A percentile compares a stretch with the other conserved stretches of the same genome.
phyloP scores from a whole-genome alignment of 2,113 vertebrate species.

The Pantherophis guttatus region DNA sequence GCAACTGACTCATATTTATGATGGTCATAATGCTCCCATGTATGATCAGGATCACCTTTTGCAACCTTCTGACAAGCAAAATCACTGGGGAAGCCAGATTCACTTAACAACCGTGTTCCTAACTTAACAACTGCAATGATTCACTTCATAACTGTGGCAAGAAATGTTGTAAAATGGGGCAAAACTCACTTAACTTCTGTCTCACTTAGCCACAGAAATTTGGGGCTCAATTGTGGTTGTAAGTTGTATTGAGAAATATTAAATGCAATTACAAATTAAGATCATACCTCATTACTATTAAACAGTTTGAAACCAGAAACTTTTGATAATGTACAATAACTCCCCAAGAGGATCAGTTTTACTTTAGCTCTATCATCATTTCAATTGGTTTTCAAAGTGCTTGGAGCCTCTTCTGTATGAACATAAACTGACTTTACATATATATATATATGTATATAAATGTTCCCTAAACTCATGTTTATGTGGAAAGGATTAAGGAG shows the following conservation, averaged over 20 bases:
- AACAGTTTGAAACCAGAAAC: not conserved
- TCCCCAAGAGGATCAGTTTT: not conserved
- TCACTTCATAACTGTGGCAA: not conserved
- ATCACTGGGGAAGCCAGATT: not conserved
- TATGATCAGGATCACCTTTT: not conserved
- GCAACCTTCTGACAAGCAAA: not conserved
- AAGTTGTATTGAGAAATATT: not conserved
- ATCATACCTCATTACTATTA: not conserved
- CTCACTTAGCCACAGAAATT: not conserved
- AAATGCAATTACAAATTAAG: not conserved
- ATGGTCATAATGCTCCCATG: not conserved
- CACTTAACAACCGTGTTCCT: not conserved
- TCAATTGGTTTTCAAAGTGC: not conserved
- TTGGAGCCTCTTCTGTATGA: not conserved
- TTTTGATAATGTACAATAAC: not conserved
- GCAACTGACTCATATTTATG: not conserved
- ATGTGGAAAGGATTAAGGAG: not conserved
- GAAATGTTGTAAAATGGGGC: not conserved
- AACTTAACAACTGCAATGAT: not conserved
- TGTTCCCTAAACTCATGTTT: not conserved
- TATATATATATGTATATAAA: not conserved
- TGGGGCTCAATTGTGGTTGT: not conserved
- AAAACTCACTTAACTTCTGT: not conserved
- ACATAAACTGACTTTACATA: not conserved
- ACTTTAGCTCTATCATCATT: not conserved